phyloP scores from a whole-genome alignment of 1,140 invertebrate species.

The Lepidurus packardi region DNA sequence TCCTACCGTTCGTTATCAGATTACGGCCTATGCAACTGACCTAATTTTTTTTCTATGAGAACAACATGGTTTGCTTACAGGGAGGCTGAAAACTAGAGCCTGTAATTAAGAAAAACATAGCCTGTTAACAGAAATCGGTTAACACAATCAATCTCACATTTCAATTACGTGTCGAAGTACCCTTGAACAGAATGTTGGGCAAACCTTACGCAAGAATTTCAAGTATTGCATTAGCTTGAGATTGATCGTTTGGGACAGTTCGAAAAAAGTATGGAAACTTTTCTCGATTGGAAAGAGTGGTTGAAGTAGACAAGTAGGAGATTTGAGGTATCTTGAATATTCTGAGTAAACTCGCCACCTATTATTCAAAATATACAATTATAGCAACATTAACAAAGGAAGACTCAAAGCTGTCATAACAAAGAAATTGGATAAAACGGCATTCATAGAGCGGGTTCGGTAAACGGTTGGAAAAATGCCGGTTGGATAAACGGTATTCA shows the following conservation, averaged over 20 bases:
- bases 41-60: too few species aligned
- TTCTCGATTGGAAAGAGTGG: slow-evolving; percentile 51
- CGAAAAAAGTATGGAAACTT: slow-evolving; percentile 56
- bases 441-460: not conserved
- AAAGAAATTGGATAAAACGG: not conserved
- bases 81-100: too few species aligned
- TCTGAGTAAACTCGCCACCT: slow-evolving; percentile 53
- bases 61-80: too few species aligned
- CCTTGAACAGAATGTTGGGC: not conserved
- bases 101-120: too few species aligned
- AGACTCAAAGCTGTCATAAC: not conserved
- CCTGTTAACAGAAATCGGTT: too few species aligned
- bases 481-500: not conserved
- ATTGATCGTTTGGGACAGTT: slow-evolving; percentile 56
- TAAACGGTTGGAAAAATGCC: too few species aligned
- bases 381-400: not conserved
- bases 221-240: slow-evolving; percentile 54
- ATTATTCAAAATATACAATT: slow-evolving; percentile 33
- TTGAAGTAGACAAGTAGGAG: slow-evolving; percentile 56
- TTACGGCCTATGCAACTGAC: too few species aligned
- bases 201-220: slow-evolving; percentile 51
- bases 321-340: slow-evolving; percentile 56
- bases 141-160: too few species aligned
- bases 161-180: too few species aligned
- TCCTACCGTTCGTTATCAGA: too few species aligned